A percentile compares a stretch with the other conserved stretches of the same genome.
These are phyloP conservation scores for Campopleginae sp. DNA, from an alignment of 2,888 invertebrate genomes.

Conservation along the genomic window DNA sequence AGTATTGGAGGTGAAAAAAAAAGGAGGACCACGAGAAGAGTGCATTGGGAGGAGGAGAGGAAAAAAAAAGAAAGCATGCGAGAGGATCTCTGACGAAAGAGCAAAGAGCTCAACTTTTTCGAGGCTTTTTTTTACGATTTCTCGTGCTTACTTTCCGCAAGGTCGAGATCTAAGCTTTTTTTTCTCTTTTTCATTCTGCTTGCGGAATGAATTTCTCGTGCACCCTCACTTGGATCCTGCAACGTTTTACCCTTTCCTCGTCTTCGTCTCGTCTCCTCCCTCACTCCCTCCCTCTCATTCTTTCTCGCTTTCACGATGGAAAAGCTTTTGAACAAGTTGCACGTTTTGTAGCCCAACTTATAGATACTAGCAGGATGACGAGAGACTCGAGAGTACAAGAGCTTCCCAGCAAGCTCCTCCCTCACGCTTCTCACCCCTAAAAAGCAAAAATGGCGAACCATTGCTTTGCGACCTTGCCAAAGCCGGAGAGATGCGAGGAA, in stretches of 20 bases:
- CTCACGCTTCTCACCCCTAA: neutral
- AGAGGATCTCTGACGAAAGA: slow-evolving; percentile 57
- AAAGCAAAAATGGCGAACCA: slow-evolving; percentile 9
- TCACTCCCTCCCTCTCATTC: neutral
- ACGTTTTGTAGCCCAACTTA: slow-evolving; percentile 75
- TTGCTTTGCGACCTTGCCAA: neutral
- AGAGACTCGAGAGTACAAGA: slow-evolving; percentile 36
- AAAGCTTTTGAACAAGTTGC: slow-evolving; percentile 76
- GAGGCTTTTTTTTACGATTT: slow-evolving; percentile 31
- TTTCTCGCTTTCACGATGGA: slow-evolving; percentile 56
- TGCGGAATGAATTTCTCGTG: slow-evolving; percentile 70
- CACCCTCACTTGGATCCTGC: slow-evolving; percentile 45
- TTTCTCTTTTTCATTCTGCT: slow-evolving; percentile 1
- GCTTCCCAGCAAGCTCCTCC: neutral
- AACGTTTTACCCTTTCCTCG: neutral
- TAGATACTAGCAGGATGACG: slow-evolving; percentile 24
- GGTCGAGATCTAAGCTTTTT: slow-evolving; percentile 67
- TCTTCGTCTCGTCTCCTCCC: slow-evolving; percentile 2
- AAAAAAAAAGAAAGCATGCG: slow-evolving; percentile 3
- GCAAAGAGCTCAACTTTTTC: slow-evolving; percentile 61
- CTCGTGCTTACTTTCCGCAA: slow-evolving; percentile 52
- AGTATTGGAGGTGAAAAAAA: slow-evolving; percentile 3
- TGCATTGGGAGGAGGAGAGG: slow-evolving; percentile 1
- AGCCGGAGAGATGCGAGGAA: neutral
- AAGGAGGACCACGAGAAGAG: neutral